Percentiles rank a stretch among this genome's conserved stretches.
Conservation (phyloP, 2,888 invertebrate genomes). For the Cotesia congregata region DNA sequence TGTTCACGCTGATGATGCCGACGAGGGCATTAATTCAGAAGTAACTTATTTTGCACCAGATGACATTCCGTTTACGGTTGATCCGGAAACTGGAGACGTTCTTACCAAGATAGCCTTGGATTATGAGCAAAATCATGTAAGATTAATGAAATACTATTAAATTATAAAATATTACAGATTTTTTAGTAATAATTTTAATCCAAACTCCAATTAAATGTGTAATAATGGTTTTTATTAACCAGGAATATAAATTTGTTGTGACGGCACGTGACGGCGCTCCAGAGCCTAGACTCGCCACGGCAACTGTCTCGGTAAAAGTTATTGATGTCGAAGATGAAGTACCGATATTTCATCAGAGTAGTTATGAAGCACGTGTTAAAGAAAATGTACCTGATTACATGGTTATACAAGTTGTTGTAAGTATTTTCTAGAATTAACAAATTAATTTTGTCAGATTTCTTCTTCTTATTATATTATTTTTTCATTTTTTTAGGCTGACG, state of each 20-base stretch:
- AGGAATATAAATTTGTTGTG: constrained; percentile 87
- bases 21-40: constrained; percentile 87
- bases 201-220: neutral
- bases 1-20: constrained; percentile 88
- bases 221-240: constrained; percentile 16
- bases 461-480: constrained; percentile 25
- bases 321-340: constrained; percentile 87
- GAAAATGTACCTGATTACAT: constrained; percentile 86
- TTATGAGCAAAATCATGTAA: constrained; percentile 85
- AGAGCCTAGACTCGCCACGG: constrained; percentile 88
- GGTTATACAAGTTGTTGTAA: constrained; percentile 83
- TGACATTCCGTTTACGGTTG: constrained; percentile 84
- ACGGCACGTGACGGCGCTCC: constrained; percentile 91
- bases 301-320: constrained; percentile 86
- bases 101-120: constrained; percentile 82
- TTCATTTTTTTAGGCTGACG: constrained; percentile 76
- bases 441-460: constrained; percentile 12
- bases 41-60: constrained; percentile 85
- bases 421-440: constrained; percentile 39
- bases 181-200: no score
- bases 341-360: constrained; percentile 81
- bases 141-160: constrained; percentile 42
- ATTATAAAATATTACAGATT: no score
- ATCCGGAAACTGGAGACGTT: constrained; percentile 85
- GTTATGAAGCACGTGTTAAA: constrained; percentile 85